Evolutionary conservation across 2,888 invertebrate genomes (phyloP), one percentile per base, ranked within the genome.

Genomic region (Parapristionchus giblindavisi): DNA sequence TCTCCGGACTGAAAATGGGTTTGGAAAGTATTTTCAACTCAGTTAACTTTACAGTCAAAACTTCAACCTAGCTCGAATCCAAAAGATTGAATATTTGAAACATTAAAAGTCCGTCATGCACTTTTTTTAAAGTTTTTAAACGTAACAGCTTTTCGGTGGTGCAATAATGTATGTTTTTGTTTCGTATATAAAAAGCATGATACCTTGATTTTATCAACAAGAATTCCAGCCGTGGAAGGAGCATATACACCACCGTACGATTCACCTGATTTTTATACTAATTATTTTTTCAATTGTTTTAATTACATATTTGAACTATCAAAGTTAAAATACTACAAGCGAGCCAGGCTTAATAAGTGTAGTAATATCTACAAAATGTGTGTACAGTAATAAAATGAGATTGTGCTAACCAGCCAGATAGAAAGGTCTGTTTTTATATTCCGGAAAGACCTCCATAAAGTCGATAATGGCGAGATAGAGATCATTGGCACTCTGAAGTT

Each of bases 361-460:
- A n/a, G n/a, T n/a, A n/a, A n/a, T n/a, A n/a, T n/a, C n/a, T n/a
- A n/a, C n/a, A n/a, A n/a, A n/a, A n/a, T n/a, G n/a, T n/a, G 17
- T 8, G 8, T 3, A 27, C 1, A 52, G 14, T 17, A 17, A 32
- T 3, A 29, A n/a, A 68, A 34, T 5, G 14, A 51, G 3, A 43
- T 40, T 27, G 14, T 32, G 48, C 63, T 1, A 0, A 75, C 80
- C 81, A 27, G 79, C 74, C 14, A 81, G 75, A 82, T 87, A 90
- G 82, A 90, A 90, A 48, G 89, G 89, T 78, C 89, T 88, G 14
- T 81, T 78, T 21, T 79, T 81, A 77, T 87, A 90, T 77, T 90
- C 88, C 11, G 90, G 90, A 80, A 87, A 90, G 74, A 89, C 89
- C 24, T 78, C 77, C 61, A 90, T 88, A 85, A 90, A 90, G 77